Evolutionary conservation across 2,797 vertebrate species (phyloP).

Genomic region (Peromyscus eremicus): DNA sequence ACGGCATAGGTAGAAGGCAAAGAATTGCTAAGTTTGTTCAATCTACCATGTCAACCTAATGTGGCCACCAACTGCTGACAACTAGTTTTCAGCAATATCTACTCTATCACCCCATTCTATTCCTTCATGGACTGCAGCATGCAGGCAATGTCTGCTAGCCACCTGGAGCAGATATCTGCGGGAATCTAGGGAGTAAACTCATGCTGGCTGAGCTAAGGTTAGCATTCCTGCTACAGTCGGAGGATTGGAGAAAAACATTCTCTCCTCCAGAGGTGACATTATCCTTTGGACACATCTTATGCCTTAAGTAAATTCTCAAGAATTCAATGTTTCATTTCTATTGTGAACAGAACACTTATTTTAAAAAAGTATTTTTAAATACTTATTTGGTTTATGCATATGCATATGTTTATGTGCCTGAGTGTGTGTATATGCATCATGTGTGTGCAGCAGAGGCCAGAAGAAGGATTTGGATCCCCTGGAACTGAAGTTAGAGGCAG

Average conservation of each 20-base stretch:
- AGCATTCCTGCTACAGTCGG: slow-evolving; percentile 3
- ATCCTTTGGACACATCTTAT: slow-evolving; percentile 6
- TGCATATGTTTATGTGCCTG: neutral
- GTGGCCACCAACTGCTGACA: neutral
- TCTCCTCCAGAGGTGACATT: neutral
- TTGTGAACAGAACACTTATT: neutral
- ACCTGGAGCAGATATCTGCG: neutral
- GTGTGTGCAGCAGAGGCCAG: neutral
- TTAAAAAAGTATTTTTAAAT: neutral
- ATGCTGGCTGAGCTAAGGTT: neutral
- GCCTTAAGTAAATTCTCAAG: slow-evolving; percentile 18
- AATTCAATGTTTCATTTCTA: slow-evolving; percentile 30
- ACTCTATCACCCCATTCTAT: neutral
- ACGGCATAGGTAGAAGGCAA: neutral
- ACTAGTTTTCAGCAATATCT: neutral
- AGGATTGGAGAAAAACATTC: neutral
- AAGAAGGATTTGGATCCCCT: neutral
- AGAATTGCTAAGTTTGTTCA: neutral
- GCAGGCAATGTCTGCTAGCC: neutral
- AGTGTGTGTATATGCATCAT: neutral
- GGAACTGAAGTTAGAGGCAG: neutral
- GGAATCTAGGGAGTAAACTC: neutral
- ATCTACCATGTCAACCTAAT: neutral
- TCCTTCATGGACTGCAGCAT: neutral
- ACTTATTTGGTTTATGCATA: neutral